These are phyloP conservation scores for Polyergus mexicanus DNA, from an alignment of 1,140 invertebrate species.

Conservation along the genomic window DNA sequence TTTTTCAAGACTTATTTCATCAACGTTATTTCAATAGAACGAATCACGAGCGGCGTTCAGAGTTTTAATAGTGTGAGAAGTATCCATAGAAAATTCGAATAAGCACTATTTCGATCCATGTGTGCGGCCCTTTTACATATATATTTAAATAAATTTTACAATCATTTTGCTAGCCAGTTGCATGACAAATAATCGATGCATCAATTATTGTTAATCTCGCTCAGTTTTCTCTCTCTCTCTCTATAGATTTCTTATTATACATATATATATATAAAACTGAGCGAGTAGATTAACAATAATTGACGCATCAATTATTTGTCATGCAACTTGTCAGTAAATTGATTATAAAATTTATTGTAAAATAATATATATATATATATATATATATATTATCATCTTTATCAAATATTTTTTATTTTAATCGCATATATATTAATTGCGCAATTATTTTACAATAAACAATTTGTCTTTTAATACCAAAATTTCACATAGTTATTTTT, in stretches of 20 bases:
- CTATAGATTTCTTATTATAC: background rate
- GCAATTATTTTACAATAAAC: background rate
- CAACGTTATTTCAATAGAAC: slow-evolving; percentile 56
- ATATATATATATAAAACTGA: too few relatives aligned
- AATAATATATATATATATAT: too few relatives aligned
- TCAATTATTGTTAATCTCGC: background rate
- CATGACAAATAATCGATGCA: background rate
- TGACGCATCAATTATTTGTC: too few relatives aligned
- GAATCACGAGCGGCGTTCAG: slow-evolving; percentile 5
- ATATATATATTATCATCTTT: background rate
- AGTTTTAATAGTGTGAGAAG: slow-evolving; percentile 4
- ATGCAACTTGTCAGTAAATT: too few relatives aligned
- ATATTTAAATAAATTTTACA: background rate
- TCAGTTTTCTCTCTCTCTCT: too few relatives aligned
- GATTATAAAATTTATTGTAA: too few relatives aligned
- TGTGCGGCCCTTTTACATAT: background rate
- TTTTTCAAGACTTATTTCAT: slow-evolving; percentile 53
- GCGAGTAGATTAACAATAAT: too few relatives aligned
- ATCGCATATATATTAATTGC: background rate
- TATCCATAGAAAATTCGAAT: slow-evolving; percentile 28
- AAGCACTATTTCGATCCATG: background rate
- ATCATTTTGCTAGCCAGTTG: background rate
- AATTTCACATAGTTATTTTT: background rate
- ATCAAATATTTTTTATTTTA: background rate
- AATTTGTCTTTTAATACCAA: background rate